Conservation (phyloP, 2,797 vertebrate species). For the Mormyrus proboscirostris region DNA sequence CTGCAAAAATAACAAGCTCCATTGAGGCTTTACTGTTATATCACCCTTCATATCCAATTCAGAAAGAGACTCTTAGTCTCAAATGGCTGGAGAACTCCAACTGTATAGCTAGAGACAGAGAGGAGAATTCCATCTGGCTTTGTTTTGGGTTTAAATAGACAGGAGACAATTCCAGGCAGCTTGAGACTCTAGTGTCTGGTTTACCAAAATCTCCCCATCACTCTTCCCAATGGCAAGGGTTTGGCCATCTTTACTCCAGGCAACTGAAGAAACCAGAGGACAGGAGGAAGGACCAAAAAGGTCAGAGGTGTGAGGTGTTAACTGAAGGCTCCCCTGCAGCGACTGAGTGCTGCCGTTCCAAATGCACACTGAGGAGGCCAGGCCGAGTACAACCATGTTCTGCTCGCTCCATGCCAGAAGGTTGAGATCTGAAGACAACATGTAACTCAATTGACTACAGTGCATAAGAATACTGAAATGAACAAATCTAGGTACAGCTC, state of each 20-base stretch:
- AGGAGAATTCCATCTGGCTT: background rate
- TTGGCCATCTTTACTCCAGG: constrained; percentile 62
- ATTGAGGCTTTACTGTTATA: background rate
- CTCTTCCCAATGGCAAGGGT: constrained; percentile 64
- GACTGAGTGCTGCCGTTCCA: constrained; percentile 56
- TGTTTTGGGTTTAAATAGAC: no score
- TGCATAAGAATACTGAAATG: background rate
- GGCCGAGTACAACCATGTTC: constrained; percentile 61
- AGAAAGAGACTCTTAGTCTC: no score
- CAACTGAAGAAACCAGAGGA: constrained; percentile 58
- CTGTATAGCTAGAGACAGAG: background rate
- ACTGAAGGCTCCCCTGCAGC: constrained; percentile 43
- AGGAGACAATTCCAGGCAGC: background rate
- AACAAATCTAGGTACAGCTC: background rate
- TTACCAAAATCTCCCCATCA: constrained; percentile 64
- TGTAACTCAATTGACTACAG: background rate
- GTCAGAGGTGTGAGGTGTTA: constrained; percentile 32
- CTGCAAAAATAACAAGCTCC: constrained; percentile 40
- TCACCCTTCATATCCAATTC: background rate
- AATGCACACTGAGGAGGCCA: constrained; percentile 57
- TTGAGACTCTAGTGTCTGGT: no score
- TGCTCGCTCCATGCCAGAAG: constrained; percentile 61
- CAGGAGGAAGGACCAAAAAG: constrained; percentile 54
- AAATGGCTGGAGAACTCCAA: background rate
- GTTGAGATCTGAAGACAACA: constrained; percentile 60